A percentile compares a stretch with the other conserved stretches of the same genome.
phyloP scores from a whole-genome alignment of 2,797 vertebrate species.

The Otus scops region DNA sequence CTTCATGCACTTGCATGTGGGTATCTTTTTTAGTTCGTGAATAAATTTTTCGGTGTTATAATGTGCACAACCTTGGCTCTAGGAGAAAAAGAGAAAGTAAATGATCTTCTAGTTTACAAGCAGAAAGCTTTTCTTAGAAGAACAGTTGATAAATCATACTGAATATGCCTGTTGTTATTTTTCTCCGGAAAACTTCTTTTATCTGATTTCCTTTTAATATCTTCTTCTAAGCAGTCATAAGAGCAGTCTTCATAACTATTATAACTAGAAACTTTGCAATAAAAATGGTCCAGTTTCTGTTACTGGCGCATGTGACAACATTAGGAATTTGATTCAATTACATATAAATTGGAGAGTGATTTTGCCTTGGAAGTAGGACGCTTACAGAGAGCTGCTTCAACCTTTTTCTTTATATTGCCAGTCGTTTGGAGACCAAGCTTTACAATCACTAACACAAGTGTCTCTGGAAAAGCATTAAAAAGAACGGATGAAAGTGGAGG shows the following conservation, averaged over 20 bases:
- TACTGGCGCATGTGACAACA: not conserved
- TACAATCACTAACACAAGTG: not conserved
- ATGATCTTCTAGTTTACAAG: not conserved
- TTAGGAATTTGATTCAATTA: not conserved
- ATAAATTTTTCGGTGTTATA: not conserved
- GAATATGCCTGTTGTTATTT: not conserved
- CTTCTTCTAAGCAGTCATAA: not conserved
- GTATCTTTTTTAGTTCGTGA: fast-evolving
- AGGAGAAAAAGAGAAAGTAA: not conserved
- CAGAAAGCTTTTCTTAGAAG: not conserved
- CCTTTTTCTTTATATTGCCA: not conserved
- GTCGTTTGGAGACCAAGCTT: not conserved
- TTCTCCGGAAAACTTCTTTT: not conserved
- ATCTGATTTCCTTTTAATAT: not conserved
- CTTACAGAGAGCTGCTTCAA: not conserved
- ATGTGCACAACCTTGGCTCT: not conserved
- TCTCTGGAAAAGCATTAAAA: not conserved
- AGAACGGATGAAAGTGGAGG: not conserved
- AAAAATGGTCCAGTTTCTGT: not conserved
- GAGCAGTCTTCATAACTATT: not conserved
- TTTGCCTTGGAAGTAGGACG: not conserved
- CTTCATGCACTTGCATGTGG: fast-evolving
- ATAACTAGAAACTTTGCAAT: not conserved
- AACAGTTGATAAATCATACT: not conserved
- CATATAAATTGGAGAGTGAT: not conserved